phyloP scores from a whole-genome alignment of 2,113 vertebrate species.

The Microcebus lehilahytsara region DNA sequence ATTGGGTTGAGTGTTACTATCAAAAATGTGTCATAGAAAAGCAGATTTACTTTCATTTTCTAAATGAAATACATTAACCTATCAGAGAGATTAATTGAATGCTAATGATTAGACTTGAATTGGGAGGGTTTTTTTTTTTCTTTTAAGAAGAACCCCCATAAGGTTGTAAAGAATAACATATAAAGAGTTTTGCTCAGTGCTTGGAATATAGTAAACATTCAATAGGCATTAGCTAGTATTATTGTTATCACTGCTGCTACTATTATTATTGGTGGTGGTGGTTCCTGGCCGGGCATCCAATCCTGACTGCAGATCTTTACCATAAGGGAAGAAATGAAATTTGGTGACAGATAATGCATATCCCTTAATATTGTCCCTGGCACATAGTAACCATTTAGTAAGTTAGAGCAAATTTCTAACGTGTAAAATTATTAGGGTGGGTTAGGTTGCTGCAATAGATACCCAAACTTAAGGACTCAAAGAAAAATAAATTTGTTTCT shows the following conservation, averaged over 20 bases:
- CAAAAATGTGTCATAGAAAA: slow-evolving; percentile 38
- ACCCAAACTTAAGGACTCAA: slow-evolving; percentile 9
- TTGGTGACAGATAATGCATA: background rate
- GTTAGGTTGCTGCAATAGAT: background rate
- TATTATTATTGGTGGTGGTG: background rate
- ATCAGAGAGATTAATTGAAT: slow-evolving; percentile 25
- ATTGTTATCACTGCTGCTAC: background rate
- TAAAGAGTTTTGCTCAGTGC: background rate
- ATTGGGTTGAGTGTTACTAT: background rate
- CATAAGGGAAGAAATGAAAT: background rate
- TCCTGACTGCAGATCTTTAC: background rate
- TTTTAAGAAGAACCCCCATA: background rate
- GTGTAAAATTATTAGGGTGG: background rate
- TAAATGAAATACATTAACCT: slow-evolving; percentile 5
- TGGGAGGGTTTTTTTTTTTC: background rate
- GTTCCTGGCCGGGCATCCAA: background rate
- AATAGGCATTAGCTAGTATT: background rate
- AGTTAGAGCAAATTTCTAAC: slow-evolving; percentile 41
- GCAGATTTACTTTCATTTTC: slow-evolving; percentile 47
- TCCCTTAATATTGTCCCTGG: background rate
- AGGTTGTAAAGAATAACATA: background rate
- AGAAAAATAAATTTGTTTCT: slow-evolving; percentile 39
- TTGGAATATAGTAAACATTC: background rate
- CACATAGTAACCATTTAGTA: slow-evolving; percentile 16
- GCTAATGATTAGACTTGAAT: slow-evolving; percentile 7